These are phyloP conservation scores for Drosophila pallidifrons DNA, from an alignment of 1,140 invertebrate genomes.

Conservation along the genomic window DNA sequence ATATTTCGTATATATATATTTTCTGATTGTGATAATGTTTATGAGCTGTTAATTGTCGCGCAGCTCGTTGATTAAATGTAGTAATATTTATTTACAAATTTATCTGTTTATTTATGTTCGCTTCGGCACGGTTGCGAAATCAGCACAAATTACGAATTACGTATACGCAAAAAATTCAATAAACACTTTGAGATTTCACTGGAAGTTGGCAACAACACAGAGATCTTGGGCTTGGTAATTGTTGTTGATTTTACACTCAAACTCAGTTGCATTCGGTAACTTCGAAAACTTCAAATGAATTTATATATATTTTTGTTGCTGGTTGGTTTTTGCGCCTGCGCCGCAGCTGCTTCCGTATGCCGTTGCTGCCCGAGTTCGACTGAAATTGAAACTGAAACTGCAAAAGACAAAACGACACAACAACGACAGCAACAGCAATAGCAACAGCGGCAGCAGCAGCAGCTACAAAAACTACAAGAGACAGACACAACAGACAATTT, in stretches of 20 bases:
- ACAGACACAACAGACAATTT: slow-evolving; percentile 35
- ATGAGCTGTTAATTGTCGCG: slow-evolving; percentile 46
- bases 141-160: slow-evolving; percentile 25
- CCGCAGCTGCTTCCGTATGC: slow-evolving; percentile 76
- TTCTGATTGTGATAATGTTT: slow-evolving; percentile 35
- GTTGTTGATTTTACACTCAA: slow-evolving; percentile 31
- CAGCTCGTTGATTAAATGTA: slow-evolving; percentile 52
- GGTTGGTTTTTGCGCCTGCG: slow-evolving; percentile 37
- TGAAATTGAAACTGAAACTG: slow-evolving; percentile 80
- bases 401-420: slow-evolving; percentile 71
- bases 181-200: slow-evolving; percentile 53
- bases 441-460: slow-evolving; percentile 40
- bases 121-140: slow-evolving; percentile 36
- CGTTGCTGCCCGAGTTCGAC: slow-evolving; percentile 79
- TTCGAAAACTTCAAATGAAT: slow-evolving; percentile 21
- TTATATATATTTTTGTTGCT: not conserved
- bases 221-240: slow-evolving; percentile 13
- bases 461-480: slow-evolving; percentile 39
- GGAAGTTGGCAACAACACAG: slow-evolving; percentile 15
- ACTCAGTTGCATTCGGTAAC: slow-evolving; percentile 24
- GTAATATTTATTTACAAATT: slow-evolving; percentile 68
- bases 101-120: slow-evolving; percentile 33
- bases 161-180: slow-evolving; percentile 22
- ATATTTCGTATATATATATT: slow-evolving; percentile 33
- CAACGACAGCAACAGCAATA: slow-evolving; percentile 35